Conservation (phyloP, 2,797 vertebrate species). For the Sarcophilus harrisii region DNA sequence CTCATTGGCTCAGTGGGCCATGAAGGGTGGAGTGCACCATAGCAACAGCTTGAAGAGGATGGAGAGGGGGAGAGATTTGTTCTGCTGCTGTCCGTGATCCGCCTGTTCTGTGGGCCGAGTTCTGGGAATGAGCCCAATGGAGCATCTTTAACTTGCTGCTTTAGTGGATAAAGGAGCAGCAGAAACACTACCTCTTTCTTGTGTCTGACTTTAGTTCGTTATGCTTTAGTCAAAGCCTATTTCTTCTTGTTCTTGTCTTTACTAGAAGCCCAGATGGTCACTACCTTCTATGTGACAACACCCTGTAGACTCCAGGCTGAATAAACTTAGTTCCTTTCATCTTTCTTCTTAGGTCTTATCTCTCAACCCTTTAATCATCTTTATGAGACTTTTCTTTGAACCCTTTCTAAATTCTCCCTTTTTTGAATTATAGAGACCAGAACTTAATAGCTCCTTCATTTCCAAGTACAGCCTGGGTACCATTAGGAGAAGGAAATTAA, state of each 20-base stretch:
- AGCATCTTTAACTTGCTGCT: neutral
- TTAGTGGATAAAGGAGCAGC: neutral
- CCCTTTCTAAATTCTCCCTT: slow-evolving; percentile 26
- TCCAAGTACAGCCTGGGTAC: slow-evolving; percentile 28
- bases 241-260: neutral
- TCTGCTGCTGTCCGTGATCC: neutral
- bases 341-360: slow-evolving; percentile 12
- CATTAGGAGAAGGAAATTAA: slow-evolving; percentile 64
- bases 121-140: slow-evolving; percentile 54
- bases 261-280: neutral
- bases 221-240: neutral
- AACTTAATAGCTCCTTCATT: slow-evolving; percentile 69
- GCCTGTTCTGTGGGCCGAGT: slow-evolving; percentile 69
- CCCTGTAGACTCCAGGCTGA: slow-evolving; percentile 29
- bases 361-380: slow-evolving; percentile 52
- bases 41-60: slow-evolving; percentile 13
- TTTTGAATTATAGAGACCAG: slow-evolving; percentile 46
- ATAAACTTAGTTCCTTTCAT: slow-evolving; percentile 38
- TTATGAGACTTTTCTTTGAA: slow-evolving; percentile 37
- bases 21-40: slow-evolving; percentile 43
- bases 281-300: neutral
- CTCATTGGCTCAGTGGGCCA: neutral
- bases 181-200: neutral
- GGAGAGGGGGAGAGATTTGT: neutral
- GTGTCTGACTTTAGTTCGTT: neutral